Evolutionary conservation across 2,797 vertebrate species (phyloP).

Genomic region (Chloroceryle inda): DNA sequence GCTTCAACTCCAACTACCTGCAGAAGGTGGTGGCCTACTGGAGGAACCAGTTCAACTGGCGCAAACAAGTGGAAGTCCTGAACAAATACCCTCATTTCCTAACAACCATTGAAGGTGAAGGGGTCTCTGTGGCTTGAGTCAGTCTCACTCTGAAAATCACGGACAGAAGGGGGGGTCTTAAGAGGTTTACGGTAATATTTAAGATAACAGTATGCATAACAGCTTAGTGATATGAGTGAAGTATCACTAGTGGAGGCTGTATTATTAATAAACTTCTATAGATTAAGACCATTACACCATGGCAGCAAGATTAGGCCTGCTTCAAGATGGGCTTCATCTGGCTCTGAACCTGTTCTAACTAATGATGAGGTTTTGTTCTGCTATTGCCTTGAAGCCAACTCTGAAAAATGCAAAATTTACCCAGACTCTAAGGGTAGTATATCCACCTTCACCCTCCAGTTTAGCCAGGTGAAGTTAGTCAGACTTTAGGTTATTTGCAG

Average conservation of each 20-base stretch:
- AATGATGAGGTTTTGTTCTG: not conserved
- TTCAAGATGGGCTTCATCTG: not conserved
- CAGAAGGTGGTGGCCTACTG: slow-evolving; percentile 87
- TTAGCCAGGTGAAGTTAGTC: not conserved
- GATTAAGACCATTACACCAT: not conserved
- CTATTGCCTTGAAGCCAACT: not conserved
- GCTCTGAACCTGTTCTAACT: not conserved
- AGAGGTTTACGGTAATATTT: not conserved
- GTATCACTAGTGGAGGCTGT: not conserved
- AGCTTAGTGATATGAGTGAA: not conserved
- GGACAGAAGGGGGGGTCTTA: not conserved
- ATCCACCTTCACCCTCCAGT: not conserved
- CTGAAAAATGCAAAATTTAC: not conserved
- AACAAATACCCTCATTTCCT: slow-evolving; percentile 91
- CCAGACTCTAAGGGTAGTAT: not conserved
- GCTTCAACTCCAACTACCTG: slow-evolving; percentile 88
- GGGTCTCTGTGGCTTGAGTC: not conserved
- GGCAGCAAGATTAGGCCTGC: not conserved
- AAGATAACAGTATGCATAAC: not conserved
- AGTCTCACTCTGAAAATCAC: not conserved
- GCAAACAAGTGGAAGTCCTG: slow-evolving; percentile 85
- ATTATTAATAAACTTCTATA: not conserved
- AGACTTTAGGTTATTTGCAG: not conserved
- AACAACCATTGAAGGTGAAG: slow-evolving; percentile 91
- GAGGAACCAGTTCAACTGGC: slow-evolving; percentile 90